Percentiles rank a stretch among this genome's conserved stretches.
phyloP scores from a whole-genome alignment of 53 echinoderm and acorn worm genomes.

The Temnopleurus reevesii region DNA sequence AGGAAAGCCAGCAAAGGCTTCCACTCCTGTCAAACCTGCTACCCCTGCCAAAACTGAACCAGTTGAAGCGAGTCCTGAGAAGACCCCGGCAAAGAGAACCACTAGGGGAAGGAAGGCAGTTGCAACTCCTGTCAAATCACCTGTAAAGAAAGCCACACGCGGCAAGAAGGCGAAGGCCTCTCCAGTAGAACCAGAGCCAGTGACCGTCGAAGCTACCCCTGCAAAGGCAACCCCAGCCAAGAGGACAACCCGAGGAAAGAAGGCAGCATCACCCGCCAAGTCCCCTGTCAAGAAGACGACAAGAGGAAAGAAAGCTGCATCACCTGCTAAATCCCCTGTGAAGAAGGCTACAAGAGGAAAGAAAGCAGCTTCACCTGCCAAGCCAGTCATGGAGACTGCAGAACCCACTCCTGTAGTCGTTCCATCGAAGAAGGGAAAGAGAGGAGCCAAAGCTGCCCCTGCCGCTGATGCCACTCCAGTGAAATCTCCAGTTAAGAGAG shows the following conservation, averaged over 20 bases:
- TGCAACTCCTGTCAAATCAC: constrained; percentile 60
- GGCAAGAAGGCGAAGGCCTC: constrained; percentile 17
- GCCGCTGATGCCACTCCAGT: constrained; percentile 36
- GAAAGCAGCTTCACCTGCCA: not conserved
- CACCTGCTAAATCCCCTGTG: constrained; percentile 50
- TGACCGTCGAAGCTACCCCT: constrained; percentile 26
- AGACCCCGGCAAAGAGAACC: constrained; percentile 29
- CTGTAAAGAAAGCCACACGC: constrained; percentile 61
- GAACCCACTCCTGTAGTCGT: constrained; percentile 59
- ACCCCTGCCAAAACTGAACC: constrained; percentile 26
- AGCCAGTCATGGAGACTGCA: not conserved
- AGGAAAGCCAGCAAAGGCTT: constrained; percentile 53
- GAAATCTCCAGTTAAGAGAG: constrained; percentile 61
- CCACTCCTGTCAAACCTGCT: constrained; percentile 17
- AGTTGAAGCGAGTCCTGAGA: constrained; percentile 35
- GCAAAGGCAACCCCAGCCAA: constrained; percentile 37
- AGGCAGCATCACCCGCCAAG: constrained; percentile 8
- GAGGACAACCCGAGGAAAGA: not conserved
- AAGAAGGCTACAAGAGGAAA: constrained; percentile 39
- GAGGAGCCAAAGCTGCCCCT: constrained; percentile 15
- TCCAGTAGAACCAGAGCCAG: not conserved
- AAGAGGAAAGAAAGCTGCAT: not conserved
- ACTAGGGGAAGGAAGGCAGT: constrained; percentile 40
- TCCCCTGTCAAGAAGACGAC: constrained; percentile 54
- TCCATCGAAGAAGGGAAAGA: constrained; percentile 48